Percentiles rank a stretch among this genome's conserved stretches.
Evolutionary conservation across 2,797 vertebrate species (phyloP).

Genomic region (Chelon auratus): DNA sequence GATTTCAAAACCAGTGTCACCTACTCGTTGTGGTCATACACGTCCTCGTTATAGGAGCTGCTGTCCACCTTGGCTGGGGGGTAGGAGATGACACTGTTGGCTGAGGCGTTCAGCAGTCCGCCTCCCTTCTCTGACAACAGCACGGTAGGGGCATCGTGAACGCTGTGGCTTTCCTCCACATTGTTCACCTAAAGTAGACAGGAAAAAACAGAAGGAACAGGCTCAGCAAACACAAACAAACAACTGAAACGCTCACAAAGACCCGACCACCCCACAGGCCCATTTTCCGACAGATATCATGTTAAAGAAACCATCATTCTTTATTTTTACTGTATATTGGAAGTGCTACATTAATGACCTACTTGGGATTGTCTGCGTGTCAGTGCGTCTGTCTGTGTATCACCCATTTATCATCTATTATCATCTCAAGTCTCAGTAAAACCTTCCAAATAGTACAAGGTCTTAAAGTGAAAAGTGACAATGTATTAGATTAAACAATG

Average conservation of each 20-base stretch:
- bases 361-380: no score
- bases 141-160: slow-evolving; percentile 87
- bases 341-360: not conserved
- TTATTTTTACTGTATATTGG: not conserved
- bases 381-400: no score
- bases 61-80: slow-evolving; percentile 75
- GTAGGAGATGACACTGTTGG: slow-evolving; percentile 82
- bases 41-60: slow-evolving; percentile 69
- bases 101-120: slow-evolving; percentile 78
- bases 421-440: not conserved
- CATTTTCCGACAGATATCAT: slow-evolving; percentile 35
- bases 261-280: not conserved
- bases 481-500: not conserved
- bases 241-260: slow-evolving; percentile 33
- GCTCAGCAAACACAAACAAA: slow-evolving; percentile 70
- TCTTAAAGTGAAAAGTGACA: not conserved
- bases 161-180: slow-evolving; percentile 84
- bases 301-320: slow-evolving; percentile 3
- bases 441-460: not conserved
- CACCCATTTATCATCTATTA: not conserved
- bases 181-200: slow-evolving; percentile 87
- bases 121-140: slow-evolving; percentile 89
- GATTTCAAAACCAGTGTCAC: slow-evolving; percentile 39
- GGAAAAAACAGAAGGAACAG: slow-evolving; percentile 59
- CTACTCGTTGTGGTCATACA: slow-evolving; percentile 73